Conservation (phyloP, 2,888 invertebrate species). For the Peribatodes rhomboidaria region DNA sequence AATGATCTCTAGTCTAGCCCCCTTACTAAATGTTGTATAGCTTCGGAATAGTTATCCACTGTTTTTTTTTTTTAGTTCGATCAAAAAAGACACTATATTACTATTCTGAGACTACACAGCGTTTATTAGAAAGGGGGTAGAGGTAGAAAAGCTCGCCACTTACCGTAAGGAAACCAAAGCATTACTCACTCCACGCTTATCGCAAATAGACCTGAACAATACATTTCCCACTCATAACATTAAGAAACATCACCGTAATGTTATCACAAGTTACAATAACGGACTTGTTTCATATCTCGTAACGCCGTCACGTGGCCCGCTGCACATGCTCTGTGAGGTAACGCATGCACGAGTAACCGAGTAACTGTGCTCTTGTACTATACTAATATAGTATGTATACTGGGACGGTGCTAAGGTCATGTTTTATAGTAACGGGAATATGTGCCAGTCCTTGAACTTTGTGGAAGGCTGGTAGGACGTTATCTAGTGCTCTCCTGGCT, state of each 20-base stretch:
- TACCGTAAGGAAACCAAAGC: constrained; percentile 20
- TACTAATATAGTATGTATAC: not conserved
- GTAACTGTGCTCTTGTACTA: not conserved
- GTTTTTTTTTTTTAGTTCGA: too few species aligned
- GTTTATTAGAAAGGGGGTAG: too few species aligned
- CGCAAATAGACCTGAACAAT: constrained; percentile 40
- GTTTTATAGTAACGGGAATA: not conserved
- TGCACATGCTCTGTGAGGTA: constrained; percentile 30
- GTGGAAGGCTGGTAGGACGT: too few species aligned
- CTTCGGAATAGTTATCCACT: too few species aligned
- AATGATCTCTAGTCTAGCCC: too few species aligned
- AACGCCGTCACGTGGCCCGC: constrained; percentile 28
- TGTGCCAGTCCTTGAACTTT: too few species aligned
- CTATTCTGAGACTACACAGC: too few species aligned
- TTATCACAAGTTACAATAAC: constrained; percentile 32
- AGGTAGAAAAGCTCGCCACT: constrained; percentile 1
- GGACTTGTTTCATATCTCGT: constrained; percentile 28
- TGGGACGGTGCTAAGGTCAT: not conserved
- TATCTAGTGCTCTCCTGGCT: too few species aligned
- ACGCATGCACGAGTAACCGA: constrained; percentile 25
- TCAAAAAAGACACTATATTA: too few species aligned
- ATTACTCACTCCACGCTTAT: constrained; percentile 21
- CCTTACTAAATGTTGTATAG: too few species aligned
- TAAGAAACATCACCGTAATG: constrained; percentile 25
- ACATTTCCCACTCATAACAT: constrained; percentile 22